These are phyloP conservation scores for Silurus glanis DNA, from an alignment of 2,113 vertebrate species.

Conservation along the genomic window DNA sequence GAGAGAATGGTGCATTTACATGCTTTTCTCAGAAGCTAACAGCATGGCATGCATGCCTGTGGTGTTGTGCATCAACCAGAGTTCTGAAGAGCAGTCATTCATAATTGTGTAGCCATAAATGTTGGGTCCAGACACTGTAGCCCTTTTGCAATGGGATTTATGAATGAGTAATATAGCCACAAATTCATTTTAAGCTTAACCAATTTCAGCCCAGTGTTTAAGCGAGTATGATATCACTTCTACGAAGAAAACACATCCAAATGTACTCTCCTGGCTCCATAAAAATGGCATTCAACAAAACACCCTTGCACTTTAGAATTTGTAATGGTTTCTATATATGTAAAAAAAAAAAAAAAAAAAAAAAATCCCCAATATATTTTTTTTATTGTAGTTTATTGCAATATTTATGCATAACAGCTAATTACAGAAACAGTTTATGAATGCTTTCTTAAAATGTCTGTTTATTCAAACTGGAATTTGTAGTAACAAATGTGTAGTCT, in stretches of 20 bases:
- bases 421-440: neutral
- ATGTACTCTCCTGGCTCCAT: neutral
- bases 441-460: neutral
- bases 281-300: neutral
- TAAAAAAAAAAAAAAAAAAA: too few species aligned
- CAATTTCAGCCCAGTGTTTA: neutral
- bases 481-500: neutral
- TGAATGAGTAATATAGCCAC: neutral
- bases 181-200: neutral
- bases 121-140: neutral
- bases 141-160: neutral
- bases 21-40: neutral
- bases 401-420: neutral
- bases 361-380: too few species aligned
- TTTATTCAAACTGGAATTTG: neutral
- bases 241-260: neutral
- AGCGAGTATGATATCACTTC: neutral
- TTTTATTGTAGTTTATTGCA: neutral
- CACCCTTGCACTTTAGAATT: neutral
- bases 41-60: neutral
- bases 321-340: too few species aligned
- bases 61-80: neutral
- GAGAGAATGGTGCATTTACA: neutral
- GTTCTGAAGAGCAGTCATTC: neutral
- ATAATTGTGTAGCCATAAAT: neutral